Conservation (phyloP, 2,797 vertebrate species). For the Pipistrellus nathusii region DNA sequence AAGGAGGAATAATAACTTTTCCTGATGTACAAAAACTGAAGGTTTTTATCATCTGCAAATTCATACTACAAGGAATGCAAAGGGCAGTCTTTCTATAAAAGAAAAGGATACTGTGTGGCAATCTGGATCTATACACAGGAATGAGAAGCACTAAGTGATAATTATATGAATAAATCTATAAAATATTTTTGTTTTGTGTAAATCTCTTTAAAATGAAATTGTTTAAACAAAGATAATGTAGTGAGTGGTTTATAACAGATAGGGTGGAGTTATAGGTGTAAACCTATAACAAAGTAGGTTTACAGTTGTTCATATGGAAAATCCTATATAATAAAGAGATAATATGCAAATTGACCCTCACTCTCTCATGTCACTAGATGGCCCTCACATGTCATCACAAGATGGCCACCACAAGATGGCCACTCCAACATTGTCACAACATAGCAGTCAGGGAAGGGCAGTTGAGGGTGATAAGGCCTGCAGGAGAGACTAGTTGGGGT, state of each 20-base stretch:
- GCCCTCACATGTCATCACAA: no score
- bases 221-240: background rate
- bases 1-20: background rate
- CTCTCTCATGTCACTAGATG: no score
- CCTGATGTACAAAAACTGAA: background rate
- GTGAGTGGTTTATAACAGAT: background rate
- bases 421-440: no score
- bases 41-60: background rate
- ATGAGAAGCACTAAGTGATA: background rate
- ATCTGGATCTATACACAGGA: background rate
- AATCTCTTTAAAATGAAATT: slow-evolving; percentile 37
- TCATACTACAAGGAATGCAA: background rate
- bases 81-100: slow-evolving; percentile 4
- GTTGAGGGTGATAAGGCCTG: no score
- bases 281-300: background rate
- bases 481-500: no score
- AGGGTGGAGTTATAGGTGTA: no score
- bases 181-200: background rate
- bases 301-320: no score
- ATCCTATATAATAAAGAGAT: no score
- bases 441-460: no score
- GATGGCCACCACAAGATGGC: no score
- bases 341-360: no score
- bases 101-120: background rate
- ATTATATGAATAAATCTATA: background rate